A percentile compares a stretch with the other conserved stretches of the same genome.
Conservation (phyloP, 1,140 invertebrate genomes). For the Drosophila miranda region DNA sequence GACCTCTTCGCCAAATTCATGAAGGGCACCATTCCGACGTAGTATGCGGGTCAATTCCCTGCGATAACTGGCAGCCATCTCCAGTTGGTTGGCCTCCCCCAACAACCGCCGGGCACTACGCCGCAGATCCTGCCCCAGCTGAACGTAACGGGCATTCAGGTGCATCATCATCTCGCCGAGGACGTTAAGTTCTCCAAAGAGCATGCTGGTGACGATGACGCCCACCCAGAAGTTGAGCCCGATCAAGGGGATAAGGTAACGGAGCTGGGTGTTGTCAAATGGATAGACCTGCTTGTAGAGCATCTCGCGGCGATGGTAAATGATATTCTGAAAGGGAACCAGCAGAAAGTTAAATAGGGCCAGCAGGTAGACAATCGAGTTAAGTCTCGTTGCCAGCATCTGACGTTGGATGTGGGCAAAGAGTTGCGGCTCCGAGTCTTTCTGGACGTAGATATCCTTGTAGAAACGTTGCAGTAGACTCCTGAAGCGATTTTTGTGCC, state of each 20-base stretch:
- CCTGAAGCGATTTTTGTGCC: slow-evolving; percentile 53
- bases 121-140: slow-evolving; percentile 47
- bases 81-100: not conserved
- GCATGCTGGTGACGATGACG: slow-evolving; percentile 56
- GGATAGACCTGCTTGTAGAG: slow-evolving; percentile 64
- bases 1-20: slow-evolving; percentile 55
- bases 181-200: slow-evolving; percentile 69
- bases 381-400: slow-evolving; percentile 55
- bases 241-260: slow-evolving; percentile 52
- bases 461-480: slow-evolving; percentile 59
- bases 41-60: slow-evolving; percentile 41
- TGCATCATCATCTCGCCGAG: slow-evolving; percentile 69
- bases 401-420: slow-evolving; percentile 48
- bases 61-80: slow-evolving; percentile 40
- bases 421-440: slow-evolving; percentile 29
- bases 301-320: slow-evolving; percentile 55
- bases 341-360: slow-evolving; percentile 54
- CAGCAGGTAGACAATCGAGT: slow-evolving; percentile 50
- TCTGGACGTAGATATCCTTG: slow-evolving; percentile 53
- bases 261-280: slow-evolving; percentile 55
- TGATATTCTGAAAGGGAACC: slow-evolving; percentile 54
- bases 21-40: slow-evolving; percentile 51
- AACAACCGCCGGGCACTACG: slow-evolving; percentile 4
- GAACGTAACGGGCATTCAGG: slow-evolving; percentile 64
- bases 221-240: slow-evolving; percentile 60